Evolutionary conservation across 2,888 invertebrate genomes (phyloP).

Genomic region (Stramonita haemastoma): DNA sequence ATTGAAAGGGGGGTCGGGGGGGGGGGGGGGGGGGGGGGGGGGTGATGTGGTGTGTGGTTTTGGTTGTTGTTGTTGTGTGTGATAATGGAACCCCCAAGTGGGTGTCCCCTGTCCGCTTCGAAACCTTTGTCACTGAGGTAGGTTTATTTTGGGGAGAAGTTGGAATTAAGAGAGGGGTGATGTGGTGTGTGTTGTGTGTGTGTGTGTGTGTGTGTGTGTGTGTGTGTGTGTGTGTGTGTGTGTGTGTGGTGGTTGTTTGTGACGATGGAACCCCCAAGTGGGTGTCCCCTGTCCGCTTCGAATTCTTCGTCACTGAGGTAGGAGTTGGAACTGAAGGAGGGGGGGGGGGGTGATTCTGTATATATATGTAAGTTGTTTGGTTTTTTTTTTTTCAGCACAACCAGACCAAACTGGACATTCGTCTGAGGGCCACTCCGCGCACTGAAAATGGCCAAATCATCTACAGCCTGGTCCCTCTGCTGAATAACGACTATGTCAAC

Average conservation of each 20-base stretch:
- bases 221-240: no score
- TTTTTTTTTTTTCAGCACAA: slow-evolving; percentile 42
- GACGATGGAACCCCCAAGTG: slow-evolving; percentile 60
- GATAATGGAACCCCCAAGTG: slow-evolving; percentile 60
- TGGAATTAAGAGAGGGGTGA: no score
- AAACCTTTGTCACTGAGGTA: slow-evolving; percentile 13
- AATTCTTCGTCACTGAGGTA: slow-evolving; percentile 46
- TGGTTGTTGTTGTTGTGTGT: no score
- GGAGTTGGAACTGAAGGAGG: not conserved
- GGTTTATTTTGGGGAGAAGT: no score
- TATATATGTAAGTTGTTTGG: no score
- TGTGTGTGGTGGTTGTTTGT: no score
- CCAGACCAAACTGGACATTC: slow-evolving; percentile 43
- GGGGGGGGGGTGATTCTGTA: not conserved
- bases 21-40: not conserved
- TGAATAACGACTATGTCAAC: slow-evolving; percentile 91
- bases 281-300: slow-evolving; percentile 45
- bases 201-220: no score
- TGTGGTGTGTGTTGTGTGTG: no score
- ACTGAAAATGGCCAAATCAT: slow-evolving; percentile 49
- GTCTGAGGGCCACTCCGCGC: slow-evolving; percentile 51
- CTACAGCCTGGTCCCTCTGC: slow-evolving; percentile 82
- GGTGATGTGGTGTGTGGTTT: no score
- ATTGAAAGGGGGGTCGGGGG: not conserved
- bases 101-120: slow-evolving; percentile 45